Conservation (phyloP, 2,797 vertebrate species). For the Aythya fuligula region DNA sequence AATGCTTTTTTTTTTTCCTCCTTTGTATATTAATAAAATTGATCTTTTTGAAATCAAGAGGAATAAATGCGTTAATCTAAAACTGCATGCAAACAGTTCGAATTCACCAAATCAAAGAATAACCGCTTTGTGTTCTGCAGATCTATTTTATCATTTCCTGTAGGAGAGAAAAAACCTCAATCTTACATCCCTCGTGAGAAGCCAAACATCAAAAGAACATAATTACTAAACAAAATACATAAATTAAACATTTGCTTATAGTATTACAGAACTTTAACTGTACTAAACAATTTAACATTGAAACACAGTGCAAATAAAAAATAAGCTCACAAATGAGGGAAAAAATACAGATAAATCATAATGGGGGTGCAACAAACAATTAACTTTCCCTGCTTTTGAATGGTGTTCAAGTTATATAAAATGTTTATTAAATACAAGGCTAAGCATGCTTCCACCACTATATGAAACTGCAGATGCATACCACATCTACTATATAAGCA, state of each 20-base stretch:
- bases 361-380: conserved; percentile 77
- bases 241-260: conserved; percentile 39
- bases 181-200: conserved; percentile 26
- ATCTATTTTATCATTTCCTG: conserved; percentile 46
- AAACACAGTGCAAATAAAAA: conserved; percentile 40
- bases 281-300: conserved; percentile 46
- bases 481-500: not conserved
- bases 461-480: not conserved
- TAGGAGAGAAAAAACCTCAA: conserved; percentile 3
- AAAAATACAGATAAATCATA: conserved; percentile 56
- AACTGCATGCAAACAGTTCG: conserved; percentile 39
- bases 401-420: not conserved
- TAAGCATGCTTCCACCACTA: not conserved
- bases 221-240: conserved; percentile 20
- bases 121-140: conserved; percentile 18
- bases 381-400: conserved; percentile 76
- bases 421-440: not conserved
- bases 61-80: conserved; percentile 17
- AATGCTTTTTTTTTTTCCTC: not conserved
- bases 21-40: not conserved
- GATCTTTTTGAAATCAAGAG: conserved; percentile 24
- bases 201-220: conserved; percentile 25
- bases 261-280: conserved; percentile 53
- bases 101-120: not conserved
- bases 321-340: conserved; percentile 42